These are phyloP conservation scores for Wasmannia auropunctata DNA, from an alignment of 1,140 invertebrate genomes.

Conservation along the genomic window DNA sequence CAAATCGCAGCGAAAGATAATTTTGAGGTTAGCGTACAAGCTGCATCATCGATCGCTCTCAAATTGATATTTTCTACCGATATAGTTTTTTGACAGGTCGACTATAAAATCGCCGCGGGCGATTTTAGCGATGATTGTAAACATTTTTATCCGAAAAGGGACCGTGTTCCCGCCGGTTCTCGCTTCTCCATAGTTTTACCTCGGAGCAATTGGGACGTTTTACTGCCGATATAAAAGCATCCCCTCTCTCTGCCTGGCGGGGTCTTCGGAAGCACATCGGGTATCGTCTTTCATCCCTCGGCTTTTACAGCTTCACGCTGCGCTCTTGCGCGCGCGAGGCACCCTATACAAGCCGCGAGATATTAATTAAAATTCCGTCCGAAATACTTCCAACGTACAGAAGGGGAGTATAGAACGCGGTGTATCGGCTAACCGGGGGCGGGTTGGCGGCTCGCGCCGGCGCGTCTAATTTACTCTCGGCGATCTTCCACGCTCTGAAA, in stretches of 20 bases:
- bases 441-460: neutral
- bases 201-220: slow-evolving; percentile 39
- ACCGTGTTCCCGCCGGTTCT: neutral
- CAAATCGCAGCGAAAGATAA: too few species aligned
- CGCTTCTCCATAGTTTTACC: neutral
- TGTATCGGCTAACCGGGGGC: slow-evolving; percentile 52
- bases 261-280: slow-evolving; percentile 21
- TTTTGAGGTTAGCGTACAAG: neutral
- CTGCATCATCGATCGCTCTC: neutral
- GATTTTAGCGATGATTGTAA: slow-evolving; percentile 24
- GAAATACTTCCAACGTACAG: slow-evolving; percentile 70
- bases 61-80: neutral
- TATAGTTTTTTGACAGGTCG: neutral
- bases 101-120: neutral
- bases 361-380: slow-evolving; percentile 80
- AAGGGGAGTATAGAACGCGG: neutral
- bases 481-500: slow-evolving; percentile 34
- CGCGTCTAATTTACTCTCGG: slow-evolving; percentile 49
- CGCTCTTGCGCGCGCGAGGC: slow-evolving; percentile 12
- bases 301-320: slow-evolving; percentile 46
- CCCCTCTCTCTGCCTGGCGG: too few species aligned
- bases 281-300: slow-evolving; percentile 52
- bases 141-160: slow-evolving; percentile 2
- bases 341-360: slow-evolving; percentile 61
- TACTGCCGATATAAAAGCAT: slow-evolving; percentile 41